Base-by-base conservation (phyloP, 2,888 invertebrate species). In the Nasonia oneida region DNA sequence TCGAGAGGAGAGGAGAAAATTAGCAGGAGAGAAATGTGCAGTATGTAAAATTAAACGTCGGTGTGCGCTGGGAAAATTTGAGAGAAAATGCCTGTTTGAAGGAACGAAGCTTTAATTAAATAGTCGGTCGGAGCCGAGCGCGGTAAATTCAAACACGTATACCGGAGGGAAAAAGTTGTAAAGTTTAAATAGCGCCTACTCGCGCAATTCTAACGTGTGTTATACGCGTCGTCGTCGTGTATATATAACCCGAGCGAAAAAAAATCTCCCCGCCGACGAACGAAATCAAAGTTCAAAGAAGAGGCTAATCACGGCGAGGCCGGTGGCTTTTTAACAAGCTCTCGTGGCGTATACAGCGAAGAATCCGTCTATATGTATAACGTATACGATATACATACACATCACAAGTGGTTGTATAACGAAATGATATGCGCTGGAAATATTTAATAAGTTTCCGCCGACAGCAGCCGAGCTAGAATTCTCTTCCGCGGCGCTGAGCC, bases 341-440 rank as follows among this genome's bases (percentile, higher is more conserved):
- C 73, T 23, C 71, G 8, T 6, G 37, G 15, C 39, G 23, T 18
- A 18, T 18, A 57, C 5, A 61, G 8, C 57, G 6, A n/a, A 61
- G 57, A 6, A n/a, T n/a, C 18, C 8, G 1, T 61, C 2, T n/a
- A n/a, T 61, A 57, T n/a, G 18, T 57, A 61, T 61, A 57, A 42
- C 10, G 42, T 57, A n/a, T 57, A 5, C 4, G n/a, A 29, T 57
- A 5, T 57, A 57, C n/a, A 57, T 18, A 74, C 10, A 61, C n/a
- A 50, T 10, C 50, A 39, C 87, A 87, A 86, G 85, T 78, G 88
- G 57, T 61, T 61, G 87, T 87, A 89, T 91, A 90, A 91, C 91
- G 90, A 92, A 91, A 92, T 91, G 90, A 91, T 90, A 91, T 91
- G 90, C 89, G 90, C 89, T 88, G 89, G 90, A 91, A 92, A 91